Evolutionary conservation across 2,888 invertebrate genomes (phyloP), one percentile per base, ranked within the genome.

Genomic region (Andrena minutula): DNA sequence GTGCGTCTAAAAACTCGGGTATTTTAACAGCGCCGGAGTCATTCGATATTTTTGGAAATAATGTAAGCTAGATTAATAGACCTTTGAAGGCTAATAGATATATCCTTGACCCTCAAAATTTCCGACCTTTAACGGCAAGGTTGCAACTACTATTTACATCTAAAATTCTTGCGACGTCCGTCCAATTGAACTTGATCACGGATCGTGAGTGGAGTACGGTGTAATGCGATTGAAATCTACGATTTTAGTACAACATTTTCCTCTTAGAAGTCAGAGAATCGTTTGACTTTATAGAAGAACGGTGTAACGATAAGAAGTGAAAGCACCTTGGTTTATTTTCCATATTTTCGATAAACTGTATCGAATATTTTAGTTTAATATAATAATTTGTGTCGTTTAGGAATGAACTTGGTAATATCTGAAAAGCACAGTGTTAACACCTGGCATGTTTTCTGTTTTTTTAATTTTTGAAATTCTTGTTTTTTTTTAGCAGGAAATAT

Each of bases 51-150:
- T 6, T 5, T 35, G 30, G n/a, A 2, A 56, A n/a, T 10, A n/a
- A 20, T 8, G 20, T 8, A 0, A 20, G 5, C 2, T 28, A 26
- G 26, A 23, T 51, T 28, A 35, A 20, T 16, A 2, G 35, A 23
- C 1, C 3, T 41, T 41, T 12, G 12, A 23, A n/a, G 16, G 30
- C 7, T 10, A 51, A 66, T 12, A 10, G 1, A 63, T 56, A 56
- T 56, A 60, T 30, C 73, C 41, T 28, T 63, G 68, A 70, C 77
- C 76, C 80, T 26, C 63, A 47, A 4, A 60, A 32, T 82, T n/a
- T 5, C 60, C 58, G 68, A 75, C 88, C 86, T 84, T 75, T 65
- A 5, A 56, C 56, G 16, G 6, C 86, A 79, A 88, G 86, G 83
- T 58, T 68, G 32, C 10, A 12, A 32, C 20, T 35, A 51, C 30